Percentiles rank a stretch among this genome's conserved stretches.
Evolutionary conservation across 2,797 vertebrate species (phyloP).

Genomic region (Streptopelia turtur): DNA sequence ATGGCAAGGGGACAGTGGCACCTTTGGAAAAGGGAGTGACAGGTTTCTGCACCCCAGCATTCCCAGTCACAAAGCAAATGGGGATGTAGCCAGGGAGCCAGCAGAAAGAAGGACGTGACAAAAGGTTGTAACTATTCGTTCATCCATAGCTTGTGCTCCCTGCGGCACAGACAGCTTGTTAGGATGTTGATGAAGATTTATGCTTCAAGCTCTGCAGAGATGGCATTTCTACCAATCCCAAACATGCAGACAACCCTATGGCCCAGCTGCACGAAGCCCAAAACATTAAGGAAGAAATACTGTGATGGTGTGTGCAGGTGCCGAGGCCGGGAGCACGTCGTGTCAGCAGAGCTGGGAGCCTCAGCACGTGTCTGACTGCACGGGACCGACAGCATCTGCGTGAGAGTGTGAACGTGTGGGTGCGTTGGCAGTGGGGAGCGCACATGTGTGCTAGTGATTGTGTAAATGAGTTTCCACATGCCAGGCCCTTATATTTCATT

Average conservation of each 20-base stretch:
- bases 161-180: background rate
- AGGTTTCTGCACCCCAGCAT: background rate
- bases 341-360: background rate
- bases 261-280: background rate
- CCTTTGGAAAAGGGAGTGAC: background rate
- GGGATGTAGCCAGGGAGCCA: background rate
- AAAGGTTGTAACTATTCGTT: background rate
- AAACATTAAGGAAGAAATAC: rapidly evolving
- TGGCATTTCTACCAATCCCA: background rate
- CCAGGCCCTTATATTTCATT: background rate
- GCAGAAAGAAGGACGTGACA: background rate
- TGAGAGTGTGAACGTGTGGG: rapidly evolving
- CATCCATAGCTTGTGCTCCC: background rate
- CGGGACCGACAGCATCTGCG: rapidly evolving
- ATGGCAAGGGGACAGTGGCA: background rate
- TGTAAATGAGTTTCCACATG: background rate
- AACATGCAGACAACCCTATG: background rate
- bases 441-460: background rate
- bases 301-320: rapidly evolving
- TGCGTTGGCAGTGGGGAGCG: background rate
- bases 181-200: background rate
- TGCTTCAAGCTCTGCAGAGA: background rate
- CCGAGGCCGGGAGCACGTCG: rapidly evolving
- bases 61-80: background rate
- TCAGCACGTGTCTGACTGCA: rapidly evolving